These are phyloP conservation scores for Catharus minimus DNA, from an alignment of 2,113 vertebrate genomes.

Conservation along the genomic window DNA sequence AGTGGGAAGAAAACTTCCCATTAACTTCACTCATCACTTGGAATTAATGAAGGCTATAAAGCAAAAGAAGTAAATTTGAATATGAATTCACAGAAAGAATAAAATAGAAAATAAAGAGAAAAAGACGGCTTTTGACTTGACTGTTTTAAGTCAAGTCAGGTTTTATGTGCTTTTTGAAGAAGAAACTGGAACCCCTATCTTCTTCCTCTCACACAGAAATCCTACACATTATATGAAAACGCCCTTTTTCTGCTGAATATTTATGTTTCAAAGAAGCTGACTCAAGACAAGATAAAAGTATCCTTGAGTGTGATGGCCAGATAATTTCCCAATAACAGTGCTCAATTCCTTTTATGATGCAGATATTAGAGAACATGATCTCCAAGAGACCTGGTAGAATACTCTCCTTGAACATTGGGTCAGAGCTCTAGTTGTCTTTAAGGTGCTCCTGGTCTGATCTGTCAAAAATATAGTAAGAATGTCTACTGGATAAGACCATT, in stretches of 20 bases:
- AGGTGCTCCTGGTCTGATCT: not conserved
- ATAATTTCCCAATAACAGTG: not conserved
- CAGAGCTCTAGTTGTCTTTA: not conserved
- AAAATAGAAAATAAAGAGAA: not conserved
- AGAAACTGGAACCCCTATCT: not conserved
- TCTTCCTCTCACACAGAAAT: not conserved
- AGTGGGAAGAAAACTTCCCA: conserved; percentile 26
- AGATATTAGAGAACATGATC: not conserved
- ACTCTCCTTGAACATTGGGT: not conserved
- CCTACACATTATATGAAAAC: not conserved
- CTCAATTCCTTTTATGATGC: not conserved
- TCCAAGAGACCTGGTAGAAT: not conserved
- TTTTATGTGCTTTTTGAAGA: not conserved
- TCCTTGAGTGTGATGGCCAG: not conserved
- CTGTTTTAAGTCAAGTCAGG: not conserved
- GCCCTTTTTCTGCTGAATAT: not conserved
- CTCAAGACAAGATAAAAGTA: not conserved
- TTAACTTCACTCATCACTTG: conserved; percentile 48
- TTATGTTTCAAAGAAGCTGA: not conserved
- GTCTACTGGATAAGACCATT: not conserved
- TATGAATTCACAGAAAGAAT: conserved; percentile 44
- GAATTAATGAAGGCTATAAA: conserved; percentile 30
- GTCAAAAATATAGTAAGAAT: not conserved
- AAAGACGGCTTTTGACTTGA: not conserved
- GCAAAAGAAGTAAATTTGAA: conserved; percentile 21